Percentiles rank a stretch among this genome's conserved stretches.
Conservation (phyloP, 2,113 vertebrate species). For the Hyperoodon ampullatus region DNA sequence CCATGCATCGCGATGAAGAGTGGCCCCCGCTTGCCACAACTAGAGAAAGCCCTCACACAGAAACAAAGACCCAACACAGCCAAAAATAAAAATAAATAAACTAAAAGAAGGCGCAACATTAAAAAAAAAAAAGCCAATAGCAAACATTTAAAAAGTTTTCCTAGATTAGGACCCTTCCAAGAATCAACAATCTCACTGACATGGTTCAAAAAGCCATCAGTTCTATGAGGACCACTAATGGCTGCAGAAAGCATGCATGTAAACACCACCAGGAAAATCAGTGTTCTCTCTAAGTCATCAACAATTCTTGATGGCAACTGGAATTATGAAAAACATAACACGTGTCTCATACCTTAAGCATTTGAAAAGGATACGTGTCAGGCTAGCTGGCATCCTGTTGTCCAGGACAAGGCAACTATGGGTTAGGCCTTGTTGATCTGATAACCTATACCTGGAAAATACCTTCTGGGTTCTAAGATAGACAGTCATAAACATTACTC, state of each 20-base stretch:
- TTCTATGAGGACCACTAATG: slow-evolving; percentile 54
- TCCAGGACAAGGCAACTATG: background rate
- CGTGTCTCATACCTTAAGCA: background rate
- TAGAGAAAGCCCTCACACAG: no score
- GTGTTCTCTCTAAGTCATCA: slow-evolving; percentile 62
- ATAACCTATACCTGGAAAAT: background rate
- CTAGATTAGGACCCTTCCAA: slow-evolving; percentile 42
- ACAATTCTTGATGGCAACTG: slow-evolving; percentile 58
- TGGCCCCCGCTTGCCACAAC: no score
- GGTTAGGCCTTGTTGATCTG: background rate
- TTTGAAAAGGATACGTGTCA: background rate
- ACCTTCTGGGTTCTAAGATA: background rate
- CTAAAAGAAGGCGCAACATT: no score
- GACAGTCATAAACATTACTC: background rate
- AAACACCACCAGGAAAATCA: slow-evolving; percentile 64
- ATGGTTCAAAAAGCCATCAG: slow-evolving; percentile 47
- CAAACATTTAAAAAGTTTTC: slow-evolving; percentile 74
- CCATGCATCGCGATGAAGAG: no score
- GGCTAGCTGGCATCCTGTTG: background rate
- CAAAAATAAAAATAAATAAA: no score
- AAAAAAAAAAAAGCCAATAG: background rate
- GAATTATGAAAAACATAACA: slow-evolving; percentile 76
- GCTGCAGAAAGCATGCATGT: slow-evolving; percentile 58
- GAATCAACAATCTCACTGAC: slow-evolving; percentile 61
- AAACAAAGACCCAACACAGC: no score